These are phyloP conservation scores for Hedychridium roseum DNA, from an alignment of 2,888 invertebrate genomes.

Conservation along the genomic window DNA sequence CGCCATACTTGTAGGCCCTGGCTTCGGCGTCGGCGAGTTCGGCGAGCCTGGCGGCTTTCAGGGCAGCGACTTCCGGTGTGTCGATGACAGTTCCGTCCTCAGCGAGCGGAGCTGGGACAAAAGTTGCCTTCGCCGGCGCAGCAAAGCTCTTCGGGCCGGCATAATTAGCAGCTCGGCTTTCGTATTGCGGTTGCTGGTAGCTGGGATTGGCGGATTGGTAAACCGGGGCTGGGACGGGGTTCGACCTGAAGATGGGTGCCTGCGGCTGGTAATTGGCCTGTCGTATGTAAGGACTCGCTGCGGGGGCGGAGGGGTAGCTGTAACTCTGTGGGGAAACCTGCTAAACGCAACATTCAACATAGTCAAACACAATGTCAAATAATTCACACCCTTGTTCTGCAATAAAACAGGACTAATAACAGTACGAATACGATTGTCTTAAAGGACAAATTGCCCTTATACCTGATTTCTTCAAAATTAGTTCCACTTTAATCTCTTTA, in stretches of 20 bases:
- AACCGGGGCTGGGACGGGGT: slow-evolving; percentile 29
- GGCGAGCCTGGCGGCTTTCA: slow-evolving; percentile 56
- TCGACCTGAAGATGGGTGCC: slow-evolving; percentile 18
- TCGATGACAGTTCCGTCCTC: slow-evolving; percentile 60
- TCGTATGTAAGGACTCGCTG: slow-evolving; percentile 17
- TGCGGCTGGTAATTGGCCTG: slow-evolving; percentile 23
- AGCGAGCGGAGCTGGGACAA: slow-evolving; percentile 59
- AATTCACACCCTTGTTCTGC: too few species aligned
- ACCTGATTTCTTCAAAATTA: too few species aligned
- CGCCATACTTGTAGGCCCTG: slow-evolving; percentile 54
- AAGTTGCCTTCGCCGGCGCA: slow-evolving; percentile 30
- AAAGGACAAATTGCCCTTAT: too few species aligned
- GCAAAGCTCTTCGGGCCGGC: slow-evolving; percentile 18
- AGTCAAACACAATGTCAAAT: too few species aligned
- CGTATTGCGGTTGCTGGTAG: slow-evolving; percentile 28
- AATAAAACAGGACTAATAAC: too few species aligned
- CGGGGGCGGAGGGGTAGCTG: slow-evolving; percentile 11
- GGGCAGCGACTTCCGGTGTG: slow-evolving; percentile 60
- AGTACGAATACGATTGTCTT: too few species aligned
- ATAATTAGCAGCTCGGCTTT: slow-evolving; percentile 17
- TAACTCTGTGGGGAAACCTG: too few species aligned
- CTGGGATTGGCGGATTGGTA: slow-evolving; percentile 21
- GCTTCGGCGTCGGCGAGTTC: slow-evolving; percentile 61
- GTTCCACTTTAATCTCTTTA: too few species aligned
- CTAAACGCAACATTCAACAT: too few species aligned